Evolutionary conservation across 2,113 vertebrate genomes (phyloP).

Genomic region (Oncorhynchus masou): DNA sequence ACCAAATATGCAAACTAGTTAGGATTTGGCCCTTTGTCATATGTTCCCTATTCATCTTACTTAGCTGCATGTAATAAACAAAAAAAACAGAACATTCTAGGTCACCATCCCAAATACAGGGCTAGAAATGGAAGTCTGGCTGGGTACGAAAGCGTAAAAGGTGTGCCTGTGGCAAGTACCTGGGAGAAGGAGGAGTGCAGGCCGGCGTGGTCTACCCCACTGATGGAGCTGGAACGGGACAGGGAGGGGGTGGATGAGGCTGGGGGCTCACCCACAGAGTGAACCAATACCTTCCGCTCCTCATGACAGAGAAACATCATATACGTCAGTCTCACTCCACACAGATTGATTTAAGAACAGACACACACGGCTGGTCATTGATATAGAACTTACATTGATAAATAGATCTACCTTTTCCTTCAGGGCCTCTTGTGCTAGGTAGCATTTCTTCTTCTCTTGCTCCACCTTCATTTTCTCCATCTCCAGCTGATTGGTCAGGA

Average conservation of each 20-base stretch:
- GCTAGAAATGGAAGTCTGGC: background rate
- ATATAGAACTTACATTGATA: background rate
- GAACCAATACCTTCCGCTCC: slow-evolving; percentile 81
- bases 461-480: slow-evolving; percentile 99
- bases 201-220: slow-evolving; percentile 83
- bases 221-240: slow-evolving; percentile 93
- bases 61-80: too few species aligned
- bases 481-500: slow-evolving; percentile 90
- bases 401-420: slow-evolving; percentile 87
- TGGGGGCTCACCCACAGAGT: slow-evolving; percentile 72
- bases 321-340: slow-evolving; percentile 2
- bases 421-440: slow-evolving; percentile 87
- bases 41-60: too few species aligned
- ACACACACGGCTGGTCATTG: background rate
- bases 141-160: background rate
- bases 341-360: background rate
- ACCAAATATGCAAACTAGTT: too few species aligned
- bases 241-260: slow-evolving; percentile 87
- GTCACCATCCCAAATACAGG: background rate
- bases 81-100: too few species aligned
- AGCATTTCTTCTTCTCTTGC: slow-evolving; percentile 93
- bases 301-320: slow-evolving; percentile 48
- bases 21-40: too few species aligned
- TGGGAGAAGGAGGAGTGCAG: slow-evolving; percentile 88
- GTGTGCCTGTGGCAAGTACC: slow-evolving; percentile 64